These are phyloP conservation scores for crab-eating macaque (Macaca fascicularis) DNA, from an alignment of 2,113 vertebrate species.

Conservation along the genomic window DNA sequence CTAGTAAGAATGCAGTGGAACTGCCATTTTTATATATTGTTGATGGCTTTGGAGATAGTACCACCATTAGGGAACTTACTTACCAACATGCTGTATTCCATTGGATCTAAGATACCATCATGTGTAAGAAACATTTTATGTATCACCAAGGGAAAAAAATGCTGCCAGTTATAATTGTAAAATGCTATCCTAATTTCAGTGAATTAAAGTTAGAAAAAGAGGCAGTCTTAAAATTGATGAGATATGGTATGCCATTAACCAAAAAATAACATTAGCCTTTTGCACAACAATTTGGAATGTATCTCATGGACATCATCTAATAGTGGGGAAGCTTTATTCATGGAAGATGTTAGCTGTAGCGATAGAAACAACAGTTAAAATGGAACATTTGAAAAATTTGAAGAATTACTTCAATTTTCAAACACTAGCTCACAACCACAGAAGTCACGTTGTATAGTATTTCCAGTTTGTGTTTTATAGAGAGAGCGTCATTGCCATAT, in stretches of 20 bases:
- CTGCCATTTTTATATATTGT: neutral
- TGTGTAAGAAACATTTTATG: neutral
- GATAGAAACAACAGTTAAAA: neutral
- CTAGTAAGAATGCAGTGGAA: neutral
- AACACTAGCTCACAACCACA: neutral
- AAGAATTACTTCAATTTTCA: neutral
- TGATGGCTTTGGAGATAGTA: neutral
- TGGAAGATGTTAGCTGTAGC: neutral
- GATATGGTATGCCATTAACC: neutral
- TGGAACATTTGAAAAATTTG: neutral
- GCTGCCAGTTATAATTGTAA: neutral
- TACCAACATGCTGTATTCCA: neutral
- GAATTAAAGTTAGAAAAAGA: neutral
- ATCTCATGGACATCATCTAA: neutral
- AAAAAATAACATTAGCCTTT: neutral
- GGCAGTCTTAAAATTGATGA: neutral
- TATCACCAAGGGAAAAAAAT: neutral
- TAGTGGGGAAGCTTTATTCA: neutral
- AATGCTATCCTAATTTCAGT: constrained; percentile 8
- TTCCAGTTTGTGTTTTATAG: neutral
- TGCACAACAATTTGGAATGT: neutral
- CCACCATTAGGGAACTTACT: neutral
- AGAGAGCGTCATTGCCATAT: neutral
- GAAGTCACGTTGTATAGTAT: neutral
- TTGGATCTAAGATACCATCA: neutral